Base-by-base conservation (phyloP, 1,140 invertebrate genomes). In the Drosophila sucinea region DNA sequence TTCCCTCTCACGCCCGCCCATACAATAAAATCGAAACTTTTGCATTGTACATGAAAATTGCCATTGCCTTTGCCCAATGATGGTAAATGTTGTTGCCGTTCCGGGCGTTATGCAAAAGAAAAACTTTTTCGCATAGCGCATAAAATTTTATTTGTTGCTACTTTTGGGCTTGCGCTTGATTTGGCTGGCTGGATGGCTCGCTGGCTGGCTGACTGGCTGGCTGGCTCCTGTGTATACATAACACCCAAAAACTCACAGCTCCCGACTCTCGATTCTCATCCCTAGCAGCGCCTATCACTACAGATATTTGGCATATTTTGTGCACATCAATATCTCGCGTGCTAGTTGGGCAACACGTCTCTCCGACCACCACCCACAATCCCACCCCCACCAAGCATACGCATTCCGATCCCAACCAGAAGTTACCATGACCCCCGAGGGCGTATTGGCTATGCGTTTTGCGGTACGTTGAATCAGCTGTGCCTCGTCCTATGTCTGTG, bases 91-190 rank as follows among this genome's bases (percentile, higher is more conserved):
- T 69, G 69, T 54, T 78, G 60, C 60, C 78, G 62, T 79, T 75
- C 67, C 60, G 67, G 65, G 60, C 79, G 77, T 87, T 87, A 87
- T 87, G 83, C 83, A 80, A 87, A 87, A 77, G 73, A 63, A 89
- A 78, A 87, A 87, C 80, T 89, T 89, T 77, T 87, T 80, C 71
- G 73, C 80, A 72, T 71, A 79, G 83, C 71, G 84, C 84, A 87
- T 87, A 87, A 89, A 89, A 87, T 89, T 89, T 87, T 87, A 87
- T 87, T 89, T 89, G 84, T 89, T 89, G 84, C 84, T 89, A 89
- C 84, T 89, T 89, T 89, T 84, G 80, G 80, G 84, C 84, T 89
- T 84, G 77, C 84, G 80, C 84, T 89, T 89, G 84, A 89, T 89
- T 89, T 89, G 84, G 84, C 84, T 87, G 75, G 11, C 2, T 30